Percentiles rank a stretch among this genome's conserved stretches.
phyloP scores from a whole-genome alignment of 1,140 invertebrate species.

The Nephotettix cincticeps region DNA sequence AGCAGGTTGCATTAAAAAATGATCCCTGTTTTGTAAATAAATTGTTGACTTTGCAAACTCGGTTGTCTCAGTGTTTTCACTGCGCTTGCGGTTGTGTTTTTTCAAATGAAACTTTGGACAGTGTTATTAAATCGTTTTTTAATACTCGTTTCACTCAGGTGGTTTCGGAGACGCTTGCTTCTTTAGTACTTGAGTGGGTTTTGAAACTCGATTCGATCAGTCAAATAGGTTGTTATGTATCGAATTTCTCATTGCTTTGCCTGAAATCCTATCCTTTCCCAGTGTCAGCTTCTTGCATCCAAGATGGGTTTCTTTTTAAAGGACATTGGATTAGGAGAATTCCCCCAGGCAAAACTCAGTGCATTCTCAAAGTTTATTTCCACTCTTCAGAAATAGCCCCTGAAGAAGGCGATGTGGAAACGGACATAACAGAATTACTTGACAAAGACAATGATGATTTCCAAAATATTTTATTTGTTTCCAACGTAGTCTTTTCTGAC shows the following conservation, averaged over 20 bases:
- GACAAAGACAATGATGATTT: not conserved
- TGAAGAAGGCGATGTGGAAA: not conserved
- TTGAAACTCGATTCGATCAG: not conserved
- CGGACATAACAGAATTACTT: not conserved
- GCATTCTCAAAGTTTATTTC: not conserved
- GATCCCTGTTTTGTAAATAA: too few species aligned
- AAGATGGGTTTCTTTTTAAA: constrained; percentile 2
- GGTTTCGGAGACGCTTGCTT: not conserved
- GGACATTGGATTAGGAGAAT: not conserved
- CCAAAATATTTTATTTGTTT: not conserved
- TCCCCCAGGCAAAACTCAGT: not conserved
- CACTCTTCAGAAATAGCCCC: not conserved
- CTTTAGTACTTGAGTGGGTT: not conserved
- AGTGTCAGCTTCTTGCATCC: not conserved
- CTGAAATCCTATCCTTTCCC: not conserved
- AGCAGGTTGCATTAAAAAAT: not conserved
- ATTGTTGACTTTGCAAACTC: not conserved
- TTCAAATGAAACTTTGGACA: not conserved
- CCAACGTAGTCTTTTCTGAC: not conserved
- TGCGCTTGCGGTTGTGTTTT: not conserved
- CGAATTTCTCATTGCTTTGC: not conserved
- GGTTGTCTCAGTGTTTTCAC: not conserved
- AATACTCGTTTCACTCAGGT: not conserved
- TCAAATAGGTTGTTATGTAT: not conserved
- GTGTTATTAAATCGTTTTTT: constrained; percentile 6